Base-by-base conservation (phyloP, 2,113 vertebrate genomes). In the Melospiza georgiana region DNA sequence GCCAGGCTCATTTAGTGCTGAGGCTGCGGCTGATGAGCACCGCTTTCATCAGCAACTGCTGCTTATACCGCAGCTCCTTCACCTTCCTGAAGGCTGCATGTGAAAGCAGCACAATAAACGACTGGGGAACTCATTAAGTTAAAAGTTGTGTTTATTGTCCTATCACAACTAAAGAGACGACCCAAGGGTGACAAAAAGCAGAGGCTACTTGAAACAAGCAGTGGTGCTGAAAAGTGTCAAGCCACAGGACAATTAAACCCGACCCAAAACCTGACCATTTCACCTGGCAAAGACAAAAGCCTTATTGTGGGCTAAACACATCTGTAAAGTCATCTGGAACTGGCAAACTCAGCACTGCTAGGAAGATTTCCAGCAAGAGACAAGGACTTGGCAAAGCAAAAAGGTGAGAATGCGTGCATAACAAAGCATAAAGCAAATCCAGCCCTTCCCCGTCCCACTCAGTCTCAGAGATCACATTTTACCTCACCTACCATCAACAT, bases 401-500 rank as follows among this genome's bases (percentile, higher is more conserved):
- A 76, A 90, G 88, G 80, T 95, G 84, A 92, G 92, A 94, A 92
- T 72, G 69, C 44, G 49, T 84, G 80, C 80, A 81, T 51, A 94
- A 96, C 88, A 93, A 92, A 93, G 83, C 90, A 46, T 10, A 78
- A 91, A 86, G 81, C 76, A 77, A 89, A 75, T 9, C 16, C 69
- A 72, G 80, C 88, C 90, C 80, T 66, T 87, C 90, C 61, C 93
- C 71, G 87, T 75, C 91, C 83, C 91, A 93, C 85, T 76, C 90
- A 72, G 67, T 43, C 75, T 92, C 63, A 57, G 69, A 85, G 48
- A 72, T 72, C 21, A 4, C 46, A 54, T 84, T 94, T 90, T 46
- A 63, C 82, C 71, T 63, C 80, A 98, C 99, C 72, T 91, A 99
- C 99, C 99, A 19, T 99, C 99, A 46, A 99, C 99, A 43, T 98